phyloP scores from a whole-genome alignment of 1,140 invertebrate species.

The Maconellicoccus hirsutus region DNA sequence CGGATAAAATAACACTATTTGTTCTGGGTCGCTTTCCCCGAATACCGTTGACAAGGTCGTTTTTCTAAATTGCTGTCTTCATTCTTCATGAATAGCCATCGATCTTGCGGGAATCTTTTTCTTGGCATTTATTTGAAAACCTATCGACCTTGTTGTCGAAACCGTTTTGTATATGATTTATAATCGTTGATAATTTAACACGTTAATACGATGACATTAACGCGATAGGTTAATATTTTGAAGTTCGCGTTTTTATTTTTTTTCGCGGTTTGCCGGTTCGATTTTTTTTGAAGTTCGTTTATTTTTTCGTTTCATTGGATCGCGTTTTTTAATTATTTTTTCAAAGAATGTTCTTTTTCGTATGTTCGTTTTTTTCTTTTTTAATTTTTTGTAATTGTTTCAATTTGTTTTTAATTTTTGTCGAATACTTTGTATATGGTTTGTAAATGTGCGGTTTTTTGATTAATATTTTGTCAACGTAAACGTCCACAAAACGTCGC shows the following conservation, averaged over 20 bases:
- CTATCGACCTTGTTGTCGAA: conserved; percentile 19
- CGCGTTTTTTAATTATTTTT: not conserved
- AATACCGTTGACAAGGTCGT: conserved; percentile 7
- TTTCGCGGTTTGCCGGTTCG: not conserved
- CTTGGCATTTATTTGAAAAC: conserved; percentile 22
- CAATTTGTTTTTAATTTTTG: no score
- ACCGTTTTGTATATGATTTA: conserved; percentile 13
- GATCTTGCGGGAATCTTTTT: conserved; percentile 20
- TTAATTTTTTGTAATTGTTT: no score
- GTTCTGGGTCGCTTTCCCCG: conserved; percentile 6
- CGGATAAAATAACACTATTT: conserved; percentile 9
- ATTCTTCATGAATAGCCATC: conserved; percentile 22
- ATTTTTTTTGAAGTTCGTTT: not conserved
- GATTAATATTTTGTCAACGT: not conserved
- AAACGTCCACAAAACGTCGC: conserved; percentile 12
- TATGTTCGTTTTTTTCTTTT: not conserved
- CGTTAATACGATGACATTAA: conserved; percentile 16
- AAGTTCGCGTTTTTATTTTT: conserved; percentile 12
- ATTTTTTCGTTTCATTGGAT: not conserved
- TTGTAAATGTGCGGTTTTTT: conserved; percentile 17
- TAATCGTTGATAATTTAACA: conserved; percentile 12
- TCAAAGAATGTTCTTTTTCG: not conserved
- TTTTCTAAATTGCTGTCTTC: conserved; percentile 6
- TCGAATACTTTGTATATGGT: not conserved
- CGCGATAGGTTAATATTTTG: conserved; percentile 1